phyloP scores from a whole-genome alignment of 2,113 vertebrate species.

The Epinephelus moara region DNA sequence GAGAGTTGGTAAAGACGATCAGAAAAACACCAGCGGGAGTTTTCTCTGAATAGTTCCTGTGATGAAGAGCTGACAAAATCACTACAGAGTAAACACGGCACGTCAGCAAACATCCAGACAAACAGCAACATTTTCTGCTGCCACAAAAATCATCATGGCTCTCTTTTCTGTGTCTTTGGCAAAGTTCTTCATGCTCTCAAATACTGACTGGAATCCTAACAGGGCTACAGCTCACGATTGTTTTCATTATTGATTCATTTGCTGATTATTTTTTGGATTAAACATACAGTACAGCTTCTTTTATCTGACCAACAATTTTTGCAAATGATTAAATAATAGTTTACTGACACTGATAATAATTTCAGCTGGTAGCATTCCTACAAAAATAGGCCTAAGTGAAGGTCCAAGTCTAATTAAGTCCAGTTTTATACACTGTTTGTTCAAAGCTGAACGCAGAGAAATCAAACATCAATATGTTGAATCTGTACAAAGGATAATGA shows the following conservation, averaged over 20 bases:
- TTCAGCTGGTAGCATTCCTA: too few relatives aligned
- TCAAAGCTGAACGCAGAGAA: not conserved
- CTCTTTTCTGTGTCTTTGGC: not conserved
- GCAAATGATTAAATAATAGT: too few relatives aligned
- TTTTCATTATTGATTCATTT: not conserved
- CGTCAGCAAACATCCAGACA: not conserved
- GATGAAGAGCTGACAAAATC: slow-evolving; percentile 37
- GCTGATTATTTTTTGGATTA: not conserved
- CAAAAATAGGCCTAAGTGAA: too few relatives aligned
- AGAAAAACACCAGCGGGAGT: slow-evolving; percentile 4
- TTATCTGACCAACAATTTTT: not conserved
- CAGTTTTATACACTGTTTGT: not conserved
- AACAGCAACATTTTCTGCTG: not conserved
- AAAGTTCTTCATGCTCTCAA: not conserved
- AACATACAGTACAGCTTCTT: not conserved
- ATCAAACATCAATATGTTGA: not conserved
- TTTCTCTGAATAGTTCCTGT: not conserved
- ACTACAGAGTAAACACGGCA: not conserved
- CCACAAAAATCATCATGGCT: not conserved
- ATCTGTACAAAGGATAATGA: slow-evolving; percentile 7
- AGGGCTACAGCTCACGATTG: not conserved
- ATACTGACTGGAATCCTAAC: not conserved
- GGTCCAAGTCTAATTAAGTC: not conserved
- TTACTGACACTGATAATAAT: too few relatives aligned
- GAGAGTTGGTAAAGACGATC: slow-evolving; percentile 10